Evolutionary conservation across 2,888 invertebrate species (phyloP), one percentile per base, ranked within the genome.

Genomic region (Parapristionchus giblindavisi): DNA sequence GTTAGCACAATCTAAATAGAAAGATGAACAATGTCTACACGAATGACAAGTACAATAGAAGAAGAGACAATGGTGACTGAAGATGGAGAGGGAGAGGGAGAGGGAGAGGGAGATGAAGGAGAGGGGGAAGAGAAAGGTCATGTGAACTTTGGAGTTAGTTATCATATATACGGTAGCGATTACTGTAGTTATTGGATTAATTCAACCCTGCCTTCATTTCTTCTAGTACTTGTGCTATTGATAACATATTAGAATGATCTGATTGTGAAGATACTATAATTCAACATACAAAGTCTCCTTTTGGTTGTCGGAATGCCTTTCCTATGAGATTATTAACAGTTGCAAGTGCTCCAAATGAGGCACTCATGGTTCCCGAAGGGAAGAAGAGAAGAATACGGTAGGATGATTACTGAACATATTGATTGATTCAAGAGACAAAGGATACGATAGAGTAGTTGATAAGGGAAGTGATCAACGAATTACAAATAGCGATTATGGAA

Each of bases 301-400:
- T 87, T 27, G 87, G 87, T 76, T 87, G 87, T 38, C 81, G 81
- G 75, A 87, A 87, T n/a, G 85, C 81, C 76, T 83, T 85, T 75
- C 81, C 79, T 65, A 87, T 85, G 60, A 87, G 77, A 70, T 78
- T 80, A 68, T 85, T 87, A 58, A 86, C 85, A 75, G 83, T 79
- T 76, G 78, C 80, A 79, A 87, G 85, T 65, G 85, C 85, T 51
- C 86, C 86, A 63, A 87, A 27, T 17, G 40, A 34, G 17, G 40
- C n/a, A 58, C 71, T 71, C 71, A 71, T 71, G 21, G 34, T 29
- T 34, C 8, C 21, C 8, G 34, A 60, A 36, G 34, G 60, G 60
- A 34, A 1, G 1, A 5, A 27, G 29, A 56, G 29, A 1, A 21
- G 56, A 56, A 32, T 56, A 56, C 29, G 17, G 29, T 56, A 0